Evolutionary conservation across 2,797 vertebrate genomes (phyloP), one percentile per base, ranked within the genome.

Genomic region (Enteromius viviparus): DNA sequence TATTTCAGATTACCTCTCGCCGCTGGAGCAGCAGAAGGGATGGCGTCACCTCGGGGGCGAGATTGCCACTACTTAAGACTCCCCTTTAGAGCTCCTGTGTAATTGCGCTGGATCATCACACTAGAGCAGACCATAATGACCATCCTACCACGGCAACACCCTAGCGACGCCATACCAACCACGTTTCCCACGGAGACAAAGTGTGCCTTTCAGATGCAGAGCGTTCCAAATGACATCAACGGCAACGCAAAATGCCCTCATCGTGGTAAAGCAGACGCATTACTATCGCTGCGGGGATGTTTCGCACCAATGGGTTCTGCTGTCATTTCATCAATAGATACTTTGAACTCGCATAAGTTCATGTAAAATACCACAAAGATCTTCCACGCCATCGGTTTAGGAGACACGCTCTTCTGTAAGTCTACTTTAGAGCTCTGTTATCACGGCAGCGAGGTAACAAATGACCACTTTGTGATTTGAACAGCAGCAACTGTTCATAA

Each of bases 1-100:
- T 71, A 3, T 66, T 96, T n/a, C 93, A 99, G 97, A 98, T 92
- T 93, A 94, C 94, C 94, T 97, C 93, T 93, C 97, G 91, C 95
- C 95, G 90, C 93, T 96, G 93, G 92, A 94, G 94, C 90, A 96
- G 94, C 94, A 96, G 95, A 94, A 97, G 94, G 93, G 95, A 94
- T 89, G 95, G 95, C 53, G 95, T 94, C 94, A 97, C 95, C 95
- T 99, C 94, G 96, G 94, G 89, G 94, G 94, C 0, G 94, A 95
- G 87, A 95, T 95, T 6, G 93, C 92, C 74, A 95, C 95, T n/a
- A 94, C 95, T 85, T 95, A 95, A 91, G 91, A 80, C 51, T 32
- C 62, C 29, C 0, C 32, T 34, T 23, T 64, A 53, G 40, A 53
- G 12, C 51, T 55, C 62, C 26, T 65, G 76, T 58, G 76, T 51